Evolutionary conservation across 2,888 invertebrate species (phyloP), one percentile per base, ranked within the genome.

Genomic region (Dicyrtoma fusca): DNA sequence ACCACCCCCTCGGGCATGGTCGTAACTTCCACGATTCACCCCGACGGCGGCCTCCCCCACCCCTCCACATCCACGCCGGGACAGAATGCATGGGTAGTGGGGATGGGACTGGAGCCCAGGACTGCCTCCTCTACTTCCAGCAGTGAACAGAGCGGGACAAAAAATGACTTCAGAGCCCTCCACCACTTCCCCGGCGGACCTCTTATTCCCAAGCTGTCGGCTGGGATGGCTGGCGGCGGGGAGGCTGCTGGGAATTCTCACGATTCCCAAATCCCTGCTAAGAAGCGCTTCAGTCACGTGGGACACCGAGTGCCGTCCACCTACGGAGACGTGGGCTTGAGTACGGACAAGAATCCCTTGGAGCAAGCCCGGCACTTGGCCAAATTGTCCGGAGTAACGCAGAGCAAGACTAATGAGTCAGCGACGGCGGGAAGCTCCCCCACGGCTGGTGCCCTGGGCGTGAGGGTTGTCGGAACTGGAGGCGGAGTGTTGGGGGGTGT

Each of bases 1-100:
- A 71, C 71, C 1, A 71, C 71, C 21, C 71, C 71, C 0, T 71
- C 71, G 1, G 71, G 71, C 10, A 71, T 71, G 71, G 64, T 71
- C 1, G 71, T 71, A 3, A 71, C 71, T 10, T 71, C 71, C 13
- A 26, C 57, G 25, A 4, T 59, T 26, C 59, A 34, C 14, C 19
- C 21, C 19, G 21, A 17, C 11, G 11, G 4, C 19, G 19, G 21
- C 10, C 55, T 23, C 23, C 6, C 6, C n/a, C 63, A 51, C 5
- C 49, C 42, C 4, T 34, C 63, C 19, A 3, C 63, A n/a, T 14
- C 14, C 17, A 17, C 19, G 26, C 10, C 19, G n/a, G n/a, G n/a
- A n/a, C 34, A 3, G 34, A 34, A 8, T 34, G 34, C 4, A 1
- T 61, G 61, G 61, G n/a, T 17, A 5, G 4, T 61, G 5, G 42